A percentile compares a stretch with the other conserved stretches of the same genome.
Conservation (phyloP, 1,140 invertebrate species). For the Rhopalosiphum maidis region DNA sequence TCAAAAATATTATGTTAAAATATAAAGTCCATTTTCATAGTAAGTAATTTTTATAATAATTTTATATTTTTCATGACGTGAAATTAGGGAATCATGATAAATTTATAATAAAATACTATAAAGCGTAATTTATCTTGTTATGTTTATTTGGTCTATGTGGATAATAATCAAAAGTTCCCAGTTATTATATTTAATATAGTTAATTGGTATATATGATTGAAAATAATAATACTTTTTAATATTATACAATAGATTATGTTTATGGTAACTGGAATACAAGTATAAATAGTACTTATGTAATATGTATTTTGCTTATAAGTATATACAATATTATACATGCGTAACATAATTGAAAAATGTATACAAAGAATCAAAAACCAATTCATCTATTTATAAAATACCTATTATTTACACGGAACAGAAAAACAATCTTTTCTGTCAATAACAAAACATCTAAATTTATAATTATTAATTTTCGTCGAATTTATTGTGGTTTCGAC, state of each 20-base stretch:
- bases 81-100: background rate
- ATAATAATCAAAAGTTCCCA: background rate
- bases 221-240: too few relatives aligned
- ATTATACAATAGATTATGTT: too few relatives aligned
- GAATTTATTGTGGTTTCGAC: background rate
- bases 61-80: background rate
- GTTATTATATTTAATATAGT: background rate
- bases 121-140: too few relatives aligned
- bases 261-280: background rate
- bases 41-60: background rate
- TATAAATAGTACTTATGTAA: background rate
- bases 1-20: background rate
- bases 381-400: background rate
- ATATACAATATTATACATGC: background rate
- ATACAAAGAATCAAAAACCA: background rate
- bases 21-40: too few relatives aligned
- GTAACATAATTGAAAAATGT: background rate
- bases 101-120: background rate
- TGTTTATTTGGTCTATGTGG: background rate
- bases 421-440: background rate
- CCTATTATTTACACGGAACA: background rate
- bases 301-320: background rate
- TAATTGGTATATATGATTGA: too few relatives aligned
- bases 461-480: background rate
- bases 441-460: background rate